Evolutionary conservation across 1,140 invertebrate species (phyloP).

Genomic region (Drosophila sulfurigaster): DNA sequence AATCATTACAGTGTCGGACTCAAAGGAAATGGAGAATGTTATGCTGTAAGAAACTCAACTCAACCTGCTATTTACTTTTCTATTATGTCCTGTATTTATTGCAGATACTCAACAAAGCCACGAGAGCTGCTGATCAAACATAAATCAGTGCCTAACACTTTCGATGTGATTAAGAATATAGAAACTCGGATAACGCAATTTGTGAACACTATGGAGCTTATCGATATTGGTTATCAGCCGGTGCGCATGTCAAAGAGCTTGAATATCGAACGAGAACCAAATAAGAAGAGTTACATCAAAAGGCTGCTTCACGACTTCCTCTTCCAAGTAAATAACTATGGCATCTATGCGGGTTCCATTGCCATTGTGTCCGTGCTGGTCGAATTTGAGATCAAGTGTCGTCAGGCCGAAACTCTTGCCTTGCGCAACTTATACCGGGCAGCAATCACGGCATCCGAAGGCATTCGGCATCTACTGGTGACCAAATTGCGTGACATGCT

Average conservation of each 20-base stretch:
- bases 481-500: constrained; percentile 52
- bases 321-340: constrained; percentile 86
- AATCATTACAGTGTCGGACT: constrained; percentile 89
- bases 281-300: constrained; percentile 61
- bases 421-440: constrained; percentile 85
- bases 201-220: constrained; percentile 16
- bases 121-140: constrained; percentile 85
- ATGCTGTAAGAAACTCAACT: constrained; percentile 84
- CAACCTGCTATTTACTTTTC: neutral
- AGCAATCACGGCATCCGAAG: constrained; percentile 81
- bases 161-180: constrained; percentile 15
- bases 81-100: neutral
- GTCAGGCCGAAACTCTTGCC: constrained; percentile 84
- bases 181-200: constrained; percentile 8
- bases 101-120: constrained; percentile 87
- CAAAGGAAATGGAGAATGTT: constrained; percentile 87
- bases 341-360: constrained; percentile 87
- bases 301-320: constrained; percentile 75
- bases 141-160: neutral
- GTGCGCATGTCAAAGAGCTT: constrained; percentile 56
- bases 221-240: constrained; percentile 61
- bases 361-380: constrained; percentile 87
- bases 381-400: constrained; percentile 88
- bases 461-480: constrained; percentile 65
- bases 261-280: constrained; percentile 31